Evolutionary conservation across 64 coral and sea anemone species (phyloP).

Genomic region (Catalaphyllia jardinei): DNA sequence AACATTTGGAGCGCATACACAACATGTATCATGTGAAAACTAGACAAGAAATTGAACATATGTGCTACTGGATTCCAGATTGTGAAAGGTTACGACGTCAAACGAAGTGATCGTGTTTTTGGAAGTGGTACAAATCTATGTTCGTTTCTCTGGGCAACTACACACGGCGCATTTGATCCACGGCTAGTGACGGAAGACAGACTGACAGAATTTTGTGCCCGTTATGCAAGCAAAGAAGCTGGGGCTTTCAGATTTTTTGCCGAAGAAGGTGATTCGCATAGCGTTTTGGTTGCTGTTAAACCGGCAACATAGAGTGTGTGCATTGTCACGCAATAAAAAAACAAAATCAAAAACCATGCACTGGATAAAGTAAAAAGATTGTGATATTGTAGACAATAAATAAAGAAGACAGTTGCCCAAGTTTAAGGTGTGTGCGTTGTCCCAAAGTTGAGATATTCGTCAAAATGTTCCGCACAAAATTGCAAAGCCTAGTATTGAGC

Average conservation of each 20-base stretch:
- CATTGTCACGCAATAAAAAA: too few species aligned
- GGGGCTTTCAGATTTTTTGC: neutral
- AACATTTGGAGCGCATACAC: too few species aligned
- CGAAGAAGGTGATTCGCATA: neutral
- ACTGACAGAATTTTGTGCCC: neutral
- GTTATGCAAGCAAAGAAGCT: neutral
- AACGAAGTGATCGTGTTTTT: neutral
- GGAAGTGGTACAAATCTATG: neutral
- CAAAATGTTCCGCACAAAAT: too few species aligned
- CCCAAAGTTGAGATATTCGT: too few species aligned
- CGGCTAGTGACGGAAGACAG: neutral
- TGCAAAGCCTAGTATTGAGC: too few species aligned
- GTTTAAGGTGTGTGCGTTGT: too few species aligned
- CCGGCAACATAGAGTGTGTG: too few species aligned
- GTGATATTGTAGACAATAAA: too few species aligned
- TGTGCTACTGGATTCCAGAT: neutral
- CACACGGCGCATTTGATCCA: slow-evolving; percentile 2
- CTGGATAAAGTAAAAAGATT: too few species aligned
- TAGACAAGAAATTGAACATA: neutral
- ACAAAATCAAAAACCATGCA: too few species aligned
- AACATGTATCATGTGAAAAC: neutral
- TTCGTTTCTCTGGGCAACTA: slow-evolving; percentile 9
- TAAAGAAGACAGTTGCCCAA: too few species aligned
- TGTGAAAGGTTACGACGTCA: neutral
- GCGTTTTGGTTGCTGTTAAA: neutral